Base-by-base conservation (phyloP, 1,140 invertebrate species). In the Tyrophagus putrescentiae region DNA sequence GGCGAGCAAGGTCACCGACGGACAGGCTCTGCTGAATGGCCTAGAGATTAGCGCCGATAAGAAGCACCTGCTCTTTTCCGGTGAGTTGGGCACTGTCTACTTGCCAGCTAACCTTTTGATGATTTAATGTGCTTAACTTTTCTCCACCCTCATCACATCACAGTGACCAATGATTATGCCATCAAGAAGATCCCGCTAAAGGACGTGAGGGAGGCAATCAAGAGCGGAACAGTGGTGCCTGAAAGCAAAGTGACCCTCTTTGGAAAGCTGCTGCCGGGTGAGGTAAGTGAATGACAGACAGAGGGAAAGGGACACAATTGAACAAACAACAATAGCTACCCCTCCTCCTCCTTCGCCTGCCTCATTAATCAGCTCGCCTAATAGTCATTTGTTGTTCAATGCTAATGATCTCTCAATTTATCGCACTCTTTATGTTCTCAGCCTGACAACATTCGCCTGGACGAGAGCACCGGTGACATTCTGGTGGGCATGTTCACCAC, bases 361-460 rank as follows among this genome's bases (percentile, higher is more conserved):
- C n/a, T n/a, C n/a, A n/a, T n/a, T n/a, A n/a, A n/a, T n/a, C n/a
- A n/a, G n/a, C n/a, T n/a, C n/a, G n/a, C n/a, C n/a, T n/a, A n/a
- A n/a, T n/a, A n/a, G n/a, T n/a, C n/a, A n/a, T n/a, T n/a, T n/a
- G n/a, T n/a, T n/a, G n/a, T n/a, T n/a, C n/a, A n/a, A n/a, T n/a
- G n/a, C n/a, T n/a, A n/a, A n/a, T n/a, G n/a, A n/a, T n/a, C n/a
- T n/a, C n/a, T n/a, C n/a, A n/a, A n/a, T n/a, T n/a, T n/a, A n/a
- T n/a, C n/a, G n/a, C n/a, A n/a, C n/a, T n/a, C n/a, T n/a, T n/a
- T n/a, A n/a, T n/a, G n/a, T n/a, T n/a, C n/a, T n/a, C n/a, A n/a
- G 4, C 83, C 84, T 16, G 87, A 92, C 71, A 90, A 88, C 69
- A 70, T 89, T 36, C 77, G 82, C 45, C 70, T 71, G 0, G 81